Conservation (phyloP, 2,888 invertebrate genomes). For the Phorcus lineatus region DNA sequence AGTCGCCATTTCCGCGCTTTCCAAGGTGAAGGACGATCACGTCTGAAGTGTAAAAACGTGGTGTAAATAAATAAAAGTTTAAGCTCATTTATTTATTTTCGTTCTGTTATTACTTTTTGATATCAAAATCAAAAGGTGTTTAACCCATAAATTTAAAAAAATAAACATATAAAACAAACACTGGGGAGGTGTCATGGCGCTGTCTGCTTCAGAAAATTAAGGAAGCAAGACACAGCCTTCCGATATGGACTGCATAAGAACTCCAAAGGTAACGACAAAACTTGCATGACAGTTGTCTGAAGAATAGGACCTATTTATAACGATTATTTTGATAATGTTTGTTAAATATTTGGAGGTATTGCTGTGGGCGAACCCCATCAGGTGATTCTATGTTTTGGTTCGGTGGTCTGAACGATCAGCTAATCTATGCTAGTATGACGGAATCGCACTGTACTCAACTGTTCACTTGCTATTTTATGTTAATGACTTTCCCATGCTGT, state of each 20-base stretch:
- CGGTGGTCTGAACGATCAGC: not conserved
- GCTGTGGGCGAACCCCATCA: not conserved
- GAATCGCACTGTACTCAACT: not conserved
- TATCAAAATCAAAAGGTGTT: no score
- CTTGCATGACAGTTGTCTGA: not conserved
- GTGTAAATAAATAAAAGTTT: not conserved
- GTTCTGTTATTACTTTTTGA: no score
- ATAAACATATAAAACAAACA: not conserved
- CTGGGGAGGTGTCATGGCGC: constrained; percentile 59
- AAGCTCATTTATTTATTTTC: no score
- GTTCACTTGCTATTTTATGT: constrained; percentile 29
- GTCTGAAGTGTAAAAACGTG: not conserved
- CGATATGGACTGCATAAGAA: constrained; percentile 58
- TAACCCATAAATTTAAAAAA: not conserved
- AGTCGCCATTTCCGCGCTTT: constrained; percentile 30
- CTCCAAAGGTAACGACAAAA: constrained; percentile 52
- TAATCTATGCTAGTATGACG: constrained; percentile 26
- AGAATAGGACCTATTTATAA: not conserved
- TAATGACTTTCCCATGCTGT: constrained; percentile 22
- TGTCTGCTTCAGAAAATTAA: constrained; percentile 9
- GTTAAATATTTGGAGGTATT: no score
- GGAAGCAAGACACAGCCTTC: constrained; percentile 23
- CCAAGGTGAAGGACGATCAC: constrained; percentile 28
- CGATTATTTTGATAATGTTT: not conserved
- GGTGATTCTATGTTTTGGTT: constrained; percentile 21